Conservation (phyloP, 2,113 vertebrate genomes). For the Mormoops blainvillei region DNA sequence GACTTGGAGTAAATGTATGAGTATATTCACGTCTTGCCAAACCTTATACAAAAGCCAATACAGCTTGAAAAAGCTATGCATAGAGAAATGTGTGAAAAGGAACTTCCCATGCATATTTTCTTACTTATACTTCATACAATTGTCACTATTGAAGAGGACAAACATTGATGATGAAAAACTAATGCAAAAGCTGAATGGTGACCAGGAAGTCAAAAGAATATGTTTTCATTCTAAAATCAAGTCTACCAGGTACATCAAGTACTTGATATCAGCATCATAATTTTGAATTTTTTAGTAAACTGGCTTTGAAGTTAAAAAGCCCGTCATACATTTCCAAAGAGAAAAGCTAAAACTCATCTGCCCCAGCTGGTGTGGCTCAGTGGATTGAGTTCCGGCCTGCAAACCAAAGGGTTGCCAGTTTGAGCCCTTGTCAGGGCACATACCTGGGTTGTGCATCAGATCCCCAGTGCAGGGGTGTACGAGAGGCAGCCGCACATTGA, state of each 20-base stretch:
- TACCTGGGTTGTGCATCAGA: too few relatives aligned
- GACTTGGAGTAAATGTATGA: neutral
- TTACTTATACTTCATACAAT: neutral
- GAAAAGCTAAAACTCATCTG: neutral
- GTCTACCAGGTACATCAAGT: neutral
- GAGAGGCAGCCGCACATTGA: too few relatives aligned
- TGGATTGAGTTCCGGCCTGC: too few relatives aligned
- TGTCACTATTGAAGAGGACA: neutral
- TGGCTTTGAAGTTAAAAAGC: neutral
- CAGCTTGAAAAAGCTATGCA: neutral
- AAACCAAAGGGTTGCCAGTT: too few relatives aligned
- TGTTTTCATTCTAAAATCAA: neutral
- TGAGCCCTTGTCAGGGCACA: too few relatives aligned
- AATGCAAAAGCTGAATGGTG: neutral
- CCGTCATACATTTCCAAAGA: neutral
- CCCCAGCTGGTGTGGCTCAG: too few relatives aligned
- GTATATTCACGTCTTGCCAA: neutral
- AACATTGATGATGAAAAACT: neutral
- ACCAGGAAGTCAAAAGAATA: neutral
- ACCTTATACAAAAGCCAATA: neutral
- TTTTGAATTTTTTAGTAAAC: neutral
- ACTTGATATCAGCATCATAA: neutral
- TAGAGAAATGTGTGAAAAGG: neutral
- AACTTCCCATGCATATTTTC: neutral
- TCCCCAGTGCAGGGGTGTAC: too few relatives aligned